phyloP scores from a whole-genome alignment of 2,888 invertebrate genomes.

The Philereme vetulata region DNA sequence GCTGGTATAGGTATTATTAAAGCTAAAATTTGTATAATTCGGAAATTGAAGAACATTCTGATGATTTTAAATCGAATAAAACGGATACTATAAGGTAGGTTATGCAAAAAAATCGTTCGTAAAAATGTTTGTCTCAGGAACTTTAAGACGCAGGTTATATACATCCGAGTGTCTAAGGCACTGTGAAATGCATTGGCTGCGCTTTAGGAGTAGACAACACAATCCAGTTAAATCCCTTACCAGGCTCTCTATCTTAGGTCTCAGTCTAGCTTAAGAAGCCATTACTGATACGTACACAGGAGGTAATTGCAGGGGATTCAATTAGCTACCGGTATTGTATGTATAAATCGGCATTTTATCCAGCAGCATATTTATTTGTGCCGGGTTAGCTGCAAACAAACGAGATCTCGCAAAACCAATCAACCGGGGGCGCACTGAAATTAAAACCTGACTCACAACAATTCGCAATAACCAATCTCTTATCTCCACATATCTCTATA shows the following conservation, averaged over 20 bases:
- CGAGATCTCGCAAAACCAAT: conserved; percentile 57
- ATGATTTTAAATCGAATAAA: too few relatives aligned
- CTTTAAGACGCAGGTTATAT: too few relatives aligned
- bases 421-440: conserved; percentile 61
- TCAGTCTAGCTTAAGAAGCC: conserved; percentile 13
- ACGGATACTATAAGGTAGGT: too few relatives aligned
- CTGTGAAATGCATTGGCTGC: conserved; percentile 6
- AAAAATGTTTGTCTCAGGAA: too few relatives aligned
- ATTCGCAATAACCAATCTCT: conserved; percentile 83
- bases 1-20: too few relatives aligned
- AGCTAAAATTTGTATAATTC: too few relatives aligned
- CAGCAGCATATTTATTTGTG: conserved; percentile 20
- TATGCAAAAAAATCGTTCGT: too few relatives aligned
- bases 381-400: conserved; percentile 34
- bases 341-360: conserved; percentile 22
- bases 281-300: conserved; percentile 9
- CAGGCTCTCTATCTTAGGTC: conserved; percentile 19
- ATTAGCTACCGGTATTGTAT: conserved; percentile 31
- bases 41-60: too few relatives aligned
- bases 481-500: conserved; percentile 81
- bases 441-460: conserved; percentile 72
- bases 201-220: conserved; percentile 6
- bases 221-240: conserved; percentile 19
- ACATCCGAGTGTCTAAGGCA: background rate
- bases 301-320: conserved; percentile 18